Conservation (phyloP, 2,797 vertebrate genomes). For the Eutrigla gurnardus region DNA sequence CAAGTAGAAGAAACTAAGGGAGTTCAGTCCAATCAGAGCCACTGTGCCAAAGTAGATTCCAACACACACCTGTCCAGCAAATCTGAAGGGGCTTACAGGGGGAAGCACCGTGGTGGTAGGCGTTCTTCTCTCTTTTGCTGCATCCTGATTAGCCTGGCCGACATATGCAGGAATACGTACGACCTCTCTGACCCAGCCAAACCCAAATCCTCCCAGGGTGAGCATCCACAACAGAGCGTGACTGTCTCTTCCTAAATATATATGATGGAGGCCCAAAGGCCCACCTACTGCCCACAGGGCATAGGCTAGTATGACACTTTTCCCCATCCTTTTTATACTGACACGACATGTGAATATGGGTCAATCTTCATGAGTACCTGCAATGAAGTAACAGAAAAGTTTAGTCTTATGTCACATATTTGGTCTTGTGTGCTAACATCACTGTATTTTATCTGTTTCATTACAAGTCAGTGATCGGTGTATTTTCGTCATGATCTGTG, state of each 20-base stretch:
- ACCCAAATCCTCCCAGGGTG: constrained; percentile 90
- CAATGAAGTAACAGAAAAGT: constrained; percentile 12
- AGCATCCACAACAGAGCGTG: constrained; percentile 94
- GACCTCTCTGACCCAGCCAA: constrained; percentile 89
- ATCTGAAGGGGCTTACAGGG: constrained; percentile 80
- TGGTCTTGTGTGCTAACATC: neutral
- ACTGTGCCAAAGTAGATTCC: constrained; percentile 91
- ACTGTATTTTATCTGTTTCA: neutral
- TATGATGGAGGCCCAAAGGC: constrained; percentile 90
- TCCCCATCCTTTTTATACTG: constrained; percentile 71
- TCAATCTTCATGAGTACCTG: constrained; percentile 53
- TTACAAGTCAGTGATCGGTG: neutral
- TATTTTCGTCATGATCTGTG: constrained; percentile 6
- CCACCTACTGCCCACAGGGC: constrained; percentile 85
- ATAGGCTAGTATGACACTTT: constrained; percentile 86
- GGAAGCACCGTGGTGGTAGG: constrained; percentile 36
- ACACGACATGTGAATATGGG: constrained; percentile 6
- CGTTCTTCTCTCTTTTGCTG: constrained; percentile 27
- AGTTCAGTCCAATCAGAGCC: constrained; percentile 88
- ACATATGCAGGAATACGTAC: constrained; percentile 90
- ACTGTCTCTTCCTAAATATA: constrained; percentile 91
- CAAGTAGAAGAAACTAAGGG: constrained; percentile 86
- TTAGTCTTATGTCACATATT: neutral
- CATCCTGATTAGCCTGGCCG: constrained; percentile 81
- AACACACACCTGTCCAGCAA: constrained; percentile 87